Evolutionary conservation across 2,797 vertebrate species (phyloP), one percentile per base, ranked within the genome.

Genomic region (Phoebastria nigripes): DNA sequence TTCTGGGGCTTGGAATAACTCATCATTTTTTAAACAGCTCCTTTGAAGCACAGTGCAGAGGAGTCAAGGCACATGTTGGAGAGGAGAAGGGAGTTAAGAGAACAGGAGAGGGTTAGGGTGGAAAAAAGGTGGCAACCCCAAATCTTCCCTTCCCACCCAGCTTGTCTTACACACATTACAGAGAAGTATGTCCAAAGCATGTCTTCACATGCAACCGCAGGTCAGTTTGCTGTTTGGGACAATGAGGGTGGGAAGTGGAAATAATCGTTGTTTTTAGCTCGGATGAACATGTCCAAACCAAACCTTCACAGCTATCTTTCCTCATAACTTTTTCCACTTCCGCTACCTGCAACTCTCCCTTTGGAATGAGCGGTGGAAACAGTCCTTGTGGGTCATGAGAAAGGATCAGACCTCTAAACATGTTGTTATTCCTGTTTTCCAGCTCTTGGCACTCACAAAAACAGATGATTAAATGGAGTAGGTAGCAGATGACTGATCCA

Each of bases 241-340:
- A 66, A 26, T 11, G 62, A 91, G 83, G 76, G 87, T 65, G 81
- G 92, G 77, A 95, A 96, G 89, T 96, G 96, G 96, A 97, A 96
- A 96, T 85, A 92, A 59, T 59, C 0, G 0, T 87, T 95, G 93
- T 92, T 96, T 94, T 94, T 83, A 91, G 54, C 70, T 91, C 5
- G 2, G 54, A 93, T 59, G 42, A 92, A 61, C 78, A 55, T 35
- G 78, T 87, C 94, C 88, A 97, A 96, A 92, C 87, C 93, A 96
- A 95, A 95, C 87, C 93, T 95, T 93, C 56, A 94, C 82, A 79
- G 67, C 70, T 95, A 88, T 94, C 94, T 96, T 92, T 82, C 94
- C 93, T 96, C 94, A 61, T 96, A 93, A 89, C 78, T 94, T 96
- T 96, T 97, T 97, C 96, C 96, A 89, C 87, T 95, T 97, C 95